Evolutionary conservation across 2,888 invertebrate genomes (phyloP), one percentile per base, ranked within the genome.

Genomic region (Mantis religiosa): DNA sequence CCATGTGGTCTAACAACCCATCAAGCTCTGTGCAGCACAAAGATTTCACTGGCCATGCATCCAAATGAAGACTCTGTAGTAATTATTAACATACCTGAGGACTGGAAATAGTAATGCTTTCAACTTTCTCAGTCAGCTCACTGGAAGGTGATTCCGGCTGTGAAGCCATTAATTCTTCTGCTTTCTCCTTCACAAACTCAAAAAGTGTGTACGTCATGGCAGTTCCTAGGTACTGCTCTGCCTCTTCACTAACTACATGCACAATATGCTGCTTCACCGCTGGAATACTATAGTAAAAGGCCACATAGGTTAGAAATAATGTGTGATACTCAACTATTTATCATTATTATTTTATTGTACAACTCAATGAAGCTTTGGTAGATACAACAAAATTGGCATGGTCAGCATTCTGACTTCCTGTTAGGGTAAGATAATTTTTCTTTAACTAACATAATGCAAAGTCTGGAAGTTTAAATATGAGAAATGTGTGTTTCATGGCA

Each of bases 191-290:
- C 27, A 98, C 94, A 93, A 96, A 97, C 93, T 99, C 98, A 92
- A 99, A 98, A 88, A 99, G 93, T 0, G 98, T 97, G 92, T 98
- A 99, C 0, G 98, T 99, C 98, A 98, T 98, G 3, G 98, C 98
- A 93, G 96, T 97, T 0, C 98, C 98, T 27, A 98, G 92, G 95
- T 97, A 97, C 91, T 97, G 96, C 83, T 97, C 96, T 0, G 97
- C 97, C 93, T 98, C 97, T 20, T 94, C 93, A 25, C 94, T 93
- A 0, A 97, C 93, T 88, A 95, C 94, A 14, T 94, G 92, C 20
- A 95, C 92, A 90, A 98, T 95, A 92, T 95, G 96, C 85, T 95
- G 94, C 93, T 98, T 98, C 0, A 97, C 96, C 2, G 94, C 92
- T 82, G 94, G 94, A 90, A 96, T 92, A 93, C 97, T 97, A 91